Percentiles rank a stretch among this genome's conserved stretches.
Conservation (phyloP, 2,888 invertebrate genomes). For the Antitype chi region DNA sequence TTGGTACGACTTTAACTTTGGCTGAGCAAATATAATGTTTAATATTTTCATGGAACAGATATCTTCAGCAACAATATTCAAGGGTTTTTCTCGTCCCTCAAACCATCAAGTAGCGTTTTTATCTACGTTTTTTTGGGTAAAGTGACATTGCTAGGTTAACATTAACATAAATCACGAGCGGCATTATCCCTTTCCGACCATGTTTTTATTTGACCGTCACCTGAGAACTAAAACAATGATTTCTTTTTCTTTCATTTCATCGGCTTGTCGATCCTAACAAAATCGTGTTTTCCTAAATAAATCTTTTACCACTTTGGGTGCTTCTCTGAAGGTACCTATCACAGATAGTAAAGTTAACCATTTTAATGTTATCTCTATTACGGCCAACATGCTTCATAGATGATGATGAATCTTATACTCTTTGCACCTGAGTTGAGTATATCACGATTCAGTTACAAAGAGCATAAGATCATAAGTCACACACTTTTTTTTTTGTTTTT, state of each 20-base stretch:
- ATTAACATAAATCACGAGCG: slow-evolving; percentile 54
- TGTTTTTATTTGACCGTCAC: slow-evolving; percentile 55
- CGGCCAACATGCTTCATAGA: neutral
- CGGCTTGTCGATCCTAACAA: slow-evolving; percentile 25
- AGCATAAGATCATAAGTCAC: too few species aligned
- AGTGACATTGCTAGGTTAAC: slow-evolving; percentile 50
- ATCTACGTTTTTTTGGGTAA: slow-evolving; percentile 33
- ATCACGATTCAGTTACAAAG: neutral
- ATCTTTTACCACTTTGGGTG: slow-evolving; percentile 10
- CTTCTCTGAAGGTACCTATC: slow-evolving; percentile 1
- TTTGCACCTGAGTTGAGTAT: neutral
- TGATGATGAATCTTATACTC: neutral
- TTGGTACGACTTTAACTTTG: too few species aligned
- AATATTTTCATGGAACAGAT: slow-evolving; percentile 8
- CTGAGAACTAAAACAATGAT: slow-evolving; percentile 46
- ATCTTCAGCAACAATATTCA: slow-evolving; percentile 10
- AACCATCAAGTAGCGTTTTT: slow-evolving; percentile 31
- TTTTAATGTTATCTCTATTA: slow-evolving; percentile 5
- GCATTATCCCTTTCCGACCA: slow-evolving; percentile 51
- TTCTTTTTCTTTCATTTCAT: slow-evolving; percentile 51
- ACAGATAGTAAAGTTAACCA: neutral
- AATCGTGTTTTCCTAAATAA: slow-evolving; percentile 38
- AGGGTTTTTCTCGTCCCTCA: slow-evolving; percentile 6
- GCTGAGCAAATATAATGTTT: neutral
- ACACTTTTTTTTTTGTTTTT: too few species aligned